Conservation (phyloP, 2,113 vertebrate species). For the Sylvietta virens region DNA sequence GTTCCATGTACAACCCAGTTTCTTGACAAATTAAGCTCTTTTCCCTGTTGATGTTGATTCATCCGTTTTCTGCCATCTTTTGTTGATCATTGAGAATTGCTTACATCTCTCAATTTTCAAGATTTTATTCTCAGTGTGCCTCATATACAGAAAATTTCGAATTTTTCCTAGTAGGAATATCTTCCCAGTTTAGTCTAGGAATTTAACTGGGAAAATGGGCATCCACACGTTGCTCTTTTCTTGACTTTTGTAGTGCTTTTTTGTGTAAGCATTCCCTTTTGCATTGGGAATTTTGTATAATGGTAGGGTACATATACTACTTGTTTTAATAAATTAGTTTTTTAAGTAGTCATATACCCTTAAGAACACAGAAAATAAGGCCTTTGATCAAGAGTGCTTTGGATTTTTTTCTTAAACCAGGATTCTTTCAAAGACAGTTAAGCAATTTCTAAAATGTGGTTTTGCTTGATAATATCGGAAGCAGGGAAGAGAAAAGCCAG, state of each 20-base stretch:
- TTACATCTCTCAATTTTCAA: neutral
- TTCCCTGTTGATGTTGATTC: neutral
- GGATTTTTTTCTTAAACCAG: neutral
- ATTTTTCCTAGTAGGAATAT: neutral
- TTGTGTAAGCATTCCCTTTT: neutral
- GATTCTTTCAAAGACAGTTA: neutral
- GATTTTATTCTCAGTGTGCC: neutral
- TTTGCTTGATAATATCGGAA: neutral
- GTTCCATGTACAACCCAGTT: neutral
- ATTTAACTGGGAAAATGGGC: neutral
- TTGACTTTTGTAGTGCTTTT: neutral
- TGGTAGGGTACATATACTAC: neutral
- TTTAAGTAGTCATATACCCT: neutral
- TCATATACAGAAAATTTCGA: neutral
- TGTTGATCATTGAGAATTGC: neutral
- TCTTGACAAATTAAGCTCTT: neutral
- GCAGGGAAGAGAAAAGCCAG: neutral
- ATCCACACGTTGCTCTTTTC: neutral
- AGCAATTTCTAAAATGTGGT: neutral
- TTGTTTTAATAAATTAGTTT: neutral
- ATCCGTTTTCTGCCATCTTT: neutral
- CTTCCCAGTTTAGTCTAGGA: neutral
- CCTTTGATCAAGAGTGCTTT: neutral
- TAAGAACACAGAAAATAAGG: neutral
- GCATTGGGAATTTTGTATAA: neutral